A percentile compares a stretch with the other conserved stretches of the same genome.
Evolutionary conservation across 2,797 vertebrate species (phyloP).

Genomic region (Champsocephalus gunnari): DNA sequence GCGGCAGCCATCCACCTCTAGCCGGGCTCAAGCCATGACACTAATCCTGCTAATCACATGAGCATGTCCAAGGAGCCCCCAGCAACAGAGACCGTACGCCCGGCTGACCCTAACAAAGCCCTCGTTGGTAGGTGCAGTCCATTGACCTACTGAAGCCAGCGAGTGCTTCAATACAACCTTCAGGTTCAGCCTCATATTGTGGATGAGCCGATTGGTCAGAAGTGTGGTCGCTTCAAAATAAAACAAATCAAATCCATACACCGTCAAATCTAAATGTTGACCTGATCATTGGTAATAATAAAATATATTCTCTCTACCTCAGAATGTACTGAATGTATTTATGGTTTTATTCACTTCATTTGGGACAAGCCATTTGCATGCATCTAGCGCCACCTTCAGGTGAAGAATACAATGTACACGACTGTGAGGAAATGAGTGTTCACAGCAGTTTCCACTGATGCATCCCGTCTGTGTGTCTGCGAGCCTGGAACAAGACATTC

Average conservation of each 20-base stretch:
- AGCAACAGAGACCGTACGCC: conserved; percentile 26
- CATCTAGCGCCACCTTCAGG: conserved; percentile 30
- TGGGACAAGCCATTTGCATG: neutral
- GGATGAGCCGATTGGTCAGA: conserved; percentile 3
- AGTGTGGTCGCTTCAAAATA: neutral
- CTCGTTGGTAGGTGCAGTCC: conserved; percentile 15
- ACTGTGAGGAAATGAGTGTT: neutral
- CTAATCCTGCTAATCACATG: conserved; percentile 59
- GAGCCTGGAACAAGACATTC: neutral
- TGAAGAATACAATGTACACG: neutral
- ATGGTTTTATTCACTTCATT: neutral
- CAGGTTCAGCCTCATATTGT: neutral
- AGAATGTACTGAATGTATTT: neutral
- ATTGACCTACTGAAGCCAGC: conserved; percentile 44
- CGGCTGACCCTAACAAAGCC: conserved; percentile 44
- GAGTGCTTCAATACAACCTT: conserved; percentile 46
- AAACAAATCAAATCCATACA: too few species aligned
- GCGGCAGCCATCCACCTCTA: conserved; percentile 30
- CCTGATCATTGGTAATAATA: neutral
- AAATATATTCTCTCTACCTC: neutral
- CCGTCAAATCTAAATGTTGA: neutral
- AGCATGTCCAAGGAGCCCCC: conserved; percentile 23
- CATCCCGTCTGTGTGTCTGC: neutral
- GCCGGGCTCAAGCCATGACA: conserved; percentile 47
- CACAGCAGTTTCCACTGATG: neutral